Evolutionary conservation across 2,888 invertebrate genomes (phyloP).

Genomic region (Pandemis corylana): DNA sequence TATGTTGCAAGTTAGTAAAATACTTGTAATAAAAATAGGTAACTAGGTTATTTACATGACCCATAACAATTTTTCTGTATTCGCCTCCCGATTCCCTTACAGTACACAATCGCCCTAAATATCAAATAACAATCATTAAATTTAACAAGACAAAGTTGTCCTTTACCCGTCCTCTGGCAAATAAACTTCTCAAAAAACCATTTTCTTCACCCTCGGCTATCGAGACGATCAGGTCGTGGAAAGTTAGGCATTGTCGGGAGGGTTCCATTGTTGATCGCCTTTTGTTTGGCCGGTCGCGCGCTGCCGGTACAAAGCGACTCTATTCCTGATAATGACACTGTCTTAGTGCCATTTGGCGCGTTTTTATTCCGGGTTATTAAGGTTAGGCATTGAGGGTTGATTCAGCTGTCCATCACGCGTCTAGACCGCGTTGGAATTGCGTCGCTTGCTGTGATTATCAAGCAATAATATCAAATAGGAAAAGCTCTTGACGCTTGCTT

Average conservation of each 20-base stretch:
- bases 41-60: neutral
- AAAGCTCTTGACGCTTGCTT: neutral
- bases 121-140: conserved; percentile 24
- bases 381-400: conserved; percentile 13
- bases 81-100: neutral
- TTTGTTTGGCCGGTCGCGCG: conserved; percentile 45
- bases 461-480: neutral
- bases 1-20: too few relatives aligned
- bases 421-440: neutral
- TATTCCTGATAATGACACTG: conserved; percentile 63
- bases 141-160: conserved; percentile 23
- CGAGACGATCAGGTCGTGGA: conserved; percentile 28
- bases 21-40: too few relatives aligned
- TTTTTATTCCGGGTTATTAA: conserved; percentile 47
- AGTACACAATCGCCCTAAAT: neutral
- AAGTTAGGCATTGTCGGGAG: conserved; percentile 44
- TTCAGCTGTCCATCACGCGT: neutral
- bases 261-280: conserved; percentile 45
- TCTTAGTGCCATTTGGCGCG: conserved; percentile 53
- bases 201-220: conserved; percentile 10
- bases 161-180: conserved; percentile 19
- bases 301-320: conserved; percentile 49
- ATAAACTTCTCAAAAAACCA: conserved; percentile 24
- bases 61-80: neutral
- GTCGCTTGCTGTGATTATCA: neutral